Evolutionary conservation across 2,113 vertebrate species (phyloP), one percentile per base, ranked within the genome.

Genomic region (Colistium nudipinnis): DNA sequence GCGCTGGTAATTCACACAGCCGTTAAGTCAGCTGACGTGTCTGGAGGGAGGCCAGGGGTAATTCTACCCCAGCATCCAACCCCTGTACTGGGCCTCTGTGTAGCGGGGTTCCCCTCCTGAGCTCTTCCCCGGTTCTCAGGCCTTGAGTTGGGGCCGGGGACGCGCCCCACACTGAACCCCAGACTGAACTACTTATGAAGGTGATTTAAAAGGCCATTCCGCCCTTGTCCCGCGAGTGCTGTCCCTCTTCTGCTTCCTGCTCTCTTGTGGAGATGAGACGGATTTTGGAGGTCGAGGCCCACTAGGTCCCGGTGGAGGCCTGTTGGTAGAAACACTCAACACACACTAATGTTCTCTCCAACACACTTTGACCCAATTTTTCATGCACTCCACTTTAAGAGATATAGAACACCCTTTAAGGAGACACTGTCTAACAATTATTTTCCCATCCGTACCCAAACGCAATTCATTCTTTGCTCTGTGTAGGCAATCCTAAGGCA

Each of bases 21-120:
- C 85, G 87, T 88, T 90, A 83, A 84, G 85, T 90, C 88, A 91
- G 77, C 84, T 87, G 89, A 85, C 81, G 35, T 72, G 68, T 69
- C 84, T 88, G 86, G 83, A 87, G 51, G 53, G 62, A 69, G 80
- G 80, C 90, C 88, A 89, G 78, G 60, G 66, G 88, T 86, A 92
- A 92, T 85, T 86, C 85, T 81, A 91, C 61, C 74, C 79, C 60
- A 62, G 44, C 77, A 85, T 80, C 66, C 70, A 65, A 80, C 80
- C 84, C 87, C 78, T 69, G 81, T 85, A 69, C 45, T 49, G 89
- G 89, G 89, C 89, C 88, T 87, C 89, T 35, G 71, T 6, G 22
- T 72, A 55, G 80, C 5, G 87, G 87, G 89, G 82, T 89, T 87
- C 87, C 89, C 89, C 85, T 57, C 60, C 41, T 78, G 81, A 82